Evolutionary conservation across 1,140 invertebrate species (phyloP).

Genomic region (Drosophila saltans): DNA sequence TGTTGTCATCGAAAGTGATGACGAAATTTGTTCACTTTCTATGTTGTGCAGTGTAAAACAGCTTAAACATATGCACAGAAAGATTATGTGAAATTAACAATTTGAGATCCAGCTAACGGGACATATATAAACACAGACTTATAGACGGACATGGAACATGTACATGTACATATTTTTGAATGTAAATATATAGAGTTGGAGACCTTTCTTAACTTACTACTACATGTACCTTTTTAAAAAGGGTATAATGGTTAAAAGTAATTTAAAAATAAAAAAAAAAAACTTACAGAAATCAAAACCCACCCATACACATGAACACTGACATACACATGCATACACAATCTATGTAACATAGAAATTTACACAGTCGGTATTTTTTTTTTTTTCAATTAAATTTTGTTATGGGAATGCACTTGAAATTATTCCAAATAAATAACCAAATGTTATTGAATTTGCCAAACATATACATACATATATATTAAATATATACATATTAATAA

Average conservation of each 20-base stretch:
- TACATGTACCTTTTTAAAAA: conserved; percentile 3
- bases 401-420: conserved; percentile 44
- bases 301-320: conserved; percentile 29
- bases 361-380: conserved; percentile 27
- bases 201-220: not conserved
- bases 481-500: conserved; percentile 36
- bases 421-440: conserved; percentile 40
- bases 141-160: not conserved
- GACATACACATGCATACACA: conserved; percentile 26
- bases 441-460: conserved; percentile 62
- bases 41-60: no score
- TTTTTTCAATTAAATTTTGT: conserved; percentile 40
- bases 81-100: no score
- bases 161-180: not conserved
- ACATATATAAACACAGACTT: not conserved
- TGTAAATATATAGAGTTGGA: no score
- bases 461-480: conserved; percentile 31
- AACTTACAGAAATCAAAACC: conserved; percentile 35
- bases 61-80: no score
- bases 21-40: no score
- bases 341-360: conserved; percentile 20
- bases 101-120: no score
- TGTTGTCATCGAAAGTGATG: no score
- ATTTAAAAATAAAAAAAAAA: not conserved
- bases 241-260: not conserved